phyloP scores from a whole-genome alignment of 1,140 invertebrate species.

The Metaphire vulgaris region DNA sequence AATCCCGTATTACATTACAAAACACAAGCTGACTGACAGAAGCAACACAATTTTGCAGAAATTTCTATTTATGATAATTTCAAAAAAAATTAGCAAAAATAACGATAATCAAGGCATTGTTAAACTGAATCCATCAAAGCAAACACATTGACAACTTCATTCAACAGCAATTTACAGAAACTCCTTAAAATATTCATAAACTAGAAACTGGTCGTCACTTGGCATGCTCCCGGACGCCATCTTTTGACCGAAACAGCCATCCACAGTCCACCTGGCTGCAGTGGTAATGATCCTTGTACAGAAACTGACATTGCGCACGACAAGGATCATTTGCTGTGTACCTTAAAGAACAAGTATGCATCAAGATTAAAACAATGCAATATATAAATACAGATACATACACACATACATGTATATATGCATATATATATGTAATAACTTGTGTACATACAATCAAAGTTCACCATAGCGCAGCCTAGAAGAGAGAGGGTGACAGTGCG shows the following conservation, averaged over 20 bases:
- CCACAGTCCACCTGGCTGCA: slow-evolving; percentile 54
- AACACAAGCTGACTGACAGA: neutral
- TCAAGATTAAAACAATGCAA: slow-evolving; percentile 7
- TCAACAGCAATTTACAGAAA: neutral
- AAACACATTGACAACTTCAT: neutral
- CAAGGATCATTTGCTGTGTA: slow-evolving; percentile 57
- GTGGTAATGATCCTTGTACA: slow-evolving; percentile 71
- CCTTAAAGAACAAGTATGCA: slow-evolving; percentile 37
- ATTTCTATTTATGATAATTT: no score
- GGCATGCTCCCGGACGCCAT: slow-evolving; percentile 74
- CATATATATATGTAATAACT: neutral
- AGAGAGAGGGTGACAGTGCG: no score
- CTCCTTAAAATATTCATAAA: neutral
- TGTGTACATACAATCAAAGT: neutral
- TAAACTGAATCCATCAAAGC: neutral
- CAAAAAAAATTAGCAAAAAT: no score
- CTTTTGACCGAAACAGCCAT: slow-evolving; percentile 62
- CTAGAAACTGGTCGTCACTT: no score
- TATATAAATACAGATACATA: neutral
- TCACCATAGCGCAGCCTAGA: no score
- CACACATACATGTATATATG: slow-evolving; percentile 8
- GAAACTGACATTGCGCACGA: slow-evolving; percentile 63
- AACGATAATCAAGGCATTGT: neutral
- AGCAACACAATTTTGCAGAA: neutral
- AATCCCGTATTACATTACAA: neutral